These are phyloP conservation scores for Leptinotarsa defecta DNA, from an alignment of 1,140 invertebrate genomes.

Conservation along the genomic window DNA sequence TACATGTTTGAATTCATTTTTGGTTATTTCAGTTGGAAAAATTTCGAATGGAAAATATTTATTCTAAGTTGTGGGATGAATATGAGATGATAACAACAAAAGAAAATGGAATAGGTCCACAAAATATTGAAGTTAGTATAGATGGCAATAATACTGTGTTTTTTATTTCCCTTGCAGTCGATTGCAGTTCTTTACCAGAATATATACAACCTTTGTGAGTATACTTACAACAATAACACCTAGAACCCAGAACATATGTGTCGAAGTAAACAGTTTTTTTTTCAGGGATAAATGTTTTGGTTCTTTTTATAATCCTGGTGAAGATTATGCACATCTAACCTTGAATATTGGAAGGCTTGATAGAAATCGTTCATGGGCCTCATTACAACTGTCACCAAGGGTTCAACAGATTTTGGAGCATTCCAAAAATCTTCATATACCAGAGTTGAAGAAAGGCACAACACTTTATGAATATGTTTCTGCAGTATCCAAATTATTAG, in stretches of 20 bases:
- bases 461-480: conserved; percentile 48
- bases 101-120: conserved; percentile 35
- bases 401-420: conserved; percentile 49
- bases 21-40: conserved; percentile 43
- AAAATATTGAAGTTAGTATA: conserved; percentile 53
- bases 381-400: conserved; percentile 48
- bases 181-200: conserved; percentile 49
- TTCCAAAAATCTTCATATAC: conserved; percentile 35
- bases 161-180: conserved; percentile 49
- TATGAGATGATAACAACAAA: conserved; percentile 45
- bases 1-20: too few species aligned
- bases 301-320: conserved; percentile 45
- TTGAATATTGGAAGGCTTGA: conserved; percentile 47
- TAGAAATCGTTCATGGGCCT: conserved; percentile 40
- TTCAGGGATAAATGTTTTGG: conserved; percentile 13
- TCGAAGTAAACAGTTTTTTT: background rate
- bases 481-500: conserved; percentile 40
- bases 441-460: conserved; percentile 42
- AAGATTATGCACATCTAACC: conserved; percentile 45
- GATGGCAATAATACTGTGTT: conserved; percentile 49
- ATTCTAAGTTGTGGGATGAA: conserved; percentile 43
- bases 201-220: conserved; percentile 43
- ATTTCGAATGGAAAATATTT: conserved; percentile 48
- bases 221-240: background rate
- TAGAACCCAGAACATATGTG: too few species aligned